phyloP scores from a whole-genome alignment of 2,113 vertebrate genomes.

The Vulpes lagopus region DNA sequence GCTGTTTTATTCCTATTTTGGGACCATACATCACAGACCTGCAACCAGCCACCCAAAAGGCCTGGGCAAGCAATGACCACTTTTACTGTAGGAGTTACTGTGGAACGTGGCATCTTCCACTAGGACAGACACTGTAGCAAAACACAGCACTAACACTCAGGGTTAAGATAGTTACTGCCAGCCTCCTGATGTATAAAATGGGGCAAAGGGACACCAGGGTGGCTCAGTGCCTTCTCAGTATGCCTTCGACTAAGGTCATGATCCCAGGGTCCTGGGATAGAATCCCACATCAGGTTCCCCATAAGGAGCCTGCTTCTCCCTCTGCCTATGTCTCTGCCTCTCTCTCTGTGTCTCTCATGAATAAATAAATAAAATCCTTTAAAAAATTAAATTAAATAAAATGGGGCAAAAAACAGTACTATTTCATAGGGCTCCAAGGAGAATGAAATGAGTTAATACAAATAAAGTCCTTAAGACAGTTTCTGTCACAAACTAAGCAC shows the following conservation, averaged over 20 bases:
- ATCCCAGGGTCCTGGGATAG: no score
- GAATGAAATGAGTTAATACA: not conserved
- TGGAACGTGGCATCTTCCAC: rapidly evolving
- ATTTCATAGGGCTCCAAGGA: not conserved
- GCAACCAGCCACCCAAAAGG: not conserved
- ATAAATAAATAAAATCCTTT: no score
- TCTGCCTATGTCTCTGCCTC: no score
- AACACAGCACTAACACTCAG: rapidly evolving
- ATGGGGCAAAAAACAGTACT: not conserved
- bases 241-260: no score
- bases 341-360: no score
- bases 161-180: not conserved
- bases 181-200: not conserved
- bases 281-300: no score
- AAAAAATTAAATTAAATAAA: not conserved
- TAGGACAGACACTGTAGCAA: not conserved
- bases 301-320: no score
- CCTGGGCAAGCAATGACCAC: not conserved
- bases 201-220: not conserved
- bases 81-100: not conserved
- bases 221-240: no score
- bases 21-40: not conserved
- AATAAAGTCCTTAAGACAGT: slow-evolving; percentile 4
- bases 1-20: not conserved
- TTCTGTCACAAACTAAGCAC: slow-evolving; percentile 4